Evolutionary conservation across 2,113 vertebrate species (phyloP).

Genomic region (Condylura cristata): DNA sequence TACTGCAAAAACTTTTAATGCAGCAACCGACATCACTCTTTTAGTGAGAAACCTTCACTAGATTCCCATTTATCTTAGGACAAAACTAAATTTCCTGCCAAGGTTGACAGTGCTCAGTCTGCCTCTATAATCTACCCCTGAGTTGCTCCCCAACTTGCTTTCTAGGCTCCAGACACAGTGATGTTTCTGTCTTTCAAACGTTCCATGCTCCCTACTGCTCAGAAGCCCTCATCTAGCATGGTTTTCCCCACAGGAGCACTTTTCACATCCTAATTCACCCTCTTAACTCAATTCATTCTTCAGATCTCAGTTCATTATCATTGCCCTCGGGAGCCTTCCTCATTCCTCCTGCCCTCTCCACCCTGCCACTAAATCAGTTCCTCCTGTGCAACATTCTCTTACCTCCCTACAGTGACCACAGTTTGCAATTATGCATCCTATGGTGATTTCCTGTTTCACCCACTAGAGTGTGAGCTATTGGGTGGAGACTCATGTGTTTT

Average conservation of each 20-base stretch:
- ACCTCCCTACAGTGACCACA: not conserved
- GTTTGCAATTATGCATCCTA: not conserved
- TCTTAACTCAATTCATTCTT: slow-evolving; percentile 50
- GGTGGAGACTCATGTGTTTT: not conserved
- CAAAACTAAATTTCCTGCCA: not conserved
- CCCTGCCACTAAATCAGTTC: slow-evolving; percentile 7
- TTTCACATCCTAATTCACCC: slow-evolving; percentile 53
- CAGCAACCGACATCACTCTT: not conserved
- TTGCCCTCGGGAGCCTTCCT: not conserved
- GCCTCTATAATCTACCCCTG: not conserved
- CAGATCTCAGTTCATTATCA: slow-evolving; percentile 61
- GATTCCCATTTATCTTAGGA: not conserved
- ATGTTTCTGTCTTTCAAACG: not conserved
- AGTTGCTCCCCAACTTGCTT: not conserved
- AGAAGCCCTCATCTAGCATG: not conserved
- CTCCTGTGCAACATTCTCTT: not conserved
- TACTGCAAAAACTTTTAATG: not conserved
- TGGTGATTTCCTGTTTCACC: slow-evolving; percentile 9
- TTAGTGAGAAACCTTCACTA: not conserved
- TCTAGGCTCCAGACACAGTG: not conserved
- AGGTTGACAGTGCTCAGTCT: accelerated
- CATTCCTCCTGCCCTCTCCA: not conserved
- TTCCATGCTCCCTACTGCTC: not conserved
- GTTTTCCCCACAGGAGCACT: not conserved
- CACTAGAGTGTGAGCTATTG: not conserved